These are phyloP conservation scores for Euspilapteryx auroguttella DNA, from an alignment of 2,888 invertebrate genomes.

Conservation along the genomic window DNA sequence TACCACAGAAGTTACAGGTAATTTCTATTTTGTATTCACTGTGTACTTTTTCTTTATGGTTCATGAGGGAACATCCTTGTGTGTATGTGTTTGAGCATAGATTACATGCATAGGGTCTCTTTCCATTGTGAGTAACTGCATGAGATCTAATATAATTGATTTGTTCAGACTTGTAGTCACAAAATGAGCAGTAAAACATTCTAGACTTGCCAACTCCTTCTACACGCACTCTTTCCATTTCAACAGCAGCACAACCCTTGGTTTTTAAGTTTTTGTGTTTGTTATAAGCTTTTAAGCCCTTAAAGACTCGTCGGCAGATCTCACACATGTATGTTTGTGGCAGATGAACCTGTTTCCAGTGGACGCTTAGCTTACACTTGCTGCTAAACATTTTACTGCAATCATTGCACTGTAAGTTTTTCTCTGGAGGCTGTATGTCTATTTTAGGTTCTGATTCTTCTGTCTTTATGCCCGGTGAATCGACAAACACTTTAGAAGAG, in stretches of 20 bases:
- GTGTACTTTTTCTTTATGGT: conserved; percentile 26
- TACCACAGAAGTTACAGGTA: conserved; percentile 36
- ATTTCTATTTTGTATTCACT: conserved; percentile 18
- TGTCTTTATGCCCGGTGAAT: no score
- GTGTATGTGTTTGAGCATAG: conserved; percentile 23
- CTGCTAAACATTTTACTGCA: conserved; percentile 17
- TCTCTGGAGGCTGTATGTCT: neutral
- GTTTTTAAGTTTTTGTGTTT: conserved; percentile 15
- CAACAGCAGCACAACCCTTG: conserved; percentile 14
- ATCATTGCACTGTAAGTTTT: conserved; percentile 11
- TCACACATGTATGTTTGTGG: conserved; percentile 13
- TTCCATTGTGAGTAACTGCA: conserved; percentile 24
- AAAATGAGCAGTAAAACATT: conserved; percentile 22
- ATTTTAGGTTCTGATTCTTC: conserved; percentile 1
- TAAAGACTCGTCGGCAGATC: conserved; percentile 18
- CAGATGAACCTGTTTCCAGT: conserved; percentile 18
- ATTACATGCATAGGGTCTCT: conserved; percentile 24
- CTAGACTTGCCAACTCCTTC: conserved; percentile 23
- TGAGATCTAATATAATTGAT: conserved; percentile 26
- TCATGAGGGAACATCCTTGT: conserved; percentile 23
- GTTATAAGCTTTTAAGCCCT: conserved; percentile 18
- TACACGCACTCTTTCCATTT: conserved; percentile 14
- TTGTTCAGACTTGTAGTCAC: conserved; percentile 21
- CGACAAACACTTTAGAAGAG: neutral
- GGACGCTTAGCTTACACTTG: conserved; percentile 20